These are phyloP conservation scores for Enteromius viviparus DNA, from an alignment of 2,797 vertebrate genomes.

Conservation along the genomic window DNA sequence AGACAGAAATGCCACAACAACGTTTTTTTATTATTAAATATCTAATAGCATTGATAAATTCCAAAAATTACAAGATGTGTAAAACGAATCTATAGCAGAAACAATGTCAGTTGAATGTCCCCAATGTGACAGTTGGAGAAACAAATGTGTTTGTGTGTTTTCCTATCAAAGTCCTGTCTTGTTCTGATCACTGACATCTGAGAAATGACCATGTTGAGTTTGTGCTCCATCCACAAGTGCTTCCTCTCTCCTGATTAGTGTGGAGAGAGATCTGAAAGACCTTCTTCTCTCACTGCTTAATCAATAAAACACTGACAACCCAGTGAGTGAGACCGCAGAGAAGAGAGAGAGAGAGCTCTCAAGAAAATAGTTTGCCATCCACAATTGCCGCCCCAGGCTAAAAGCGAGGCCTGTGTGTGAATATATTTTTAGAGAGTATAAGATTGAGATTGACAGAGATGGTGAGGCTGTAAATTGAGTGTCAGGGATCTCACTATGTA, in stretches of 20 bases:
- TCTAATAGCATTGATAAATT: background rate
- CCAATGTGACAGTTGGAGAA: background rate
- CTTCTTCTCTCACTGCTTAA: slow-evolving; percentile 63
- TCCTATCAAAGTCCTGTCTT: slow-evolving; percentile 28
- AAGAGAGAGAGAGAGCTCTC: slow-evolving; percentile 43
- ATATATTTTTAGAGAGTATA: slow-evolving; percentile 66
- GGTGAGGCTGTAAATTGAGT: slow-evolving; percentile 66
- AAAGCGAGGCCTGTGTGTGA: slow-evolving; percentile 60
- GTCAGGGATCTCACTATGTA: slow-evolving; percentile 63
- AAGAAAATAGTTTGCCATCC: slow-evolving; percentile 62
- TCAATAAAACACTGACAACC: slow-evolving; percentile 68
- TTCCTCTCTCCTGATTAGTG: slow-evolving; percentile 64
- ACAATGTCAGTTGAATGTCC: background rate
- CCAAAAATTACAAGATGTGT: background rate
- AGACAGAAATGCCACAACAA: too few species aligned
- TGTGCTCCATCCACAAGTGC: slow-evolving; percentile 36
- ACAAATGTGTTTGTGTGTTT: slow-evolving; percentile 20
- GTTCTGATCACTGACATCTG: slow-evolving; percentile 46
- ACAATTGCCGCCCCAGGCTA: slow-evolving; percentile 62
- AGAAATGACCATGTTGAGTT: slow-evolving; percentile 50
- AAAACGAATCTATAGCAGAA: background rate
- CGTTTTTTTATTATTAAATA: background rate
- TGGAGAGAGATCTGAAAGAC: slow-evolving; percentile 61
- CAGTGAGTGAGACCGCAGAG: slow-evolving; percentile 18
- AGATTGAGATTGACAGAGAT: slow-evolving; percentile 66